These are phyloP conservation scores for Eublepharis macularius DNA, from an alignment of 2,113 vertebrate genomes.

Conservation along the genomic window DNA sequence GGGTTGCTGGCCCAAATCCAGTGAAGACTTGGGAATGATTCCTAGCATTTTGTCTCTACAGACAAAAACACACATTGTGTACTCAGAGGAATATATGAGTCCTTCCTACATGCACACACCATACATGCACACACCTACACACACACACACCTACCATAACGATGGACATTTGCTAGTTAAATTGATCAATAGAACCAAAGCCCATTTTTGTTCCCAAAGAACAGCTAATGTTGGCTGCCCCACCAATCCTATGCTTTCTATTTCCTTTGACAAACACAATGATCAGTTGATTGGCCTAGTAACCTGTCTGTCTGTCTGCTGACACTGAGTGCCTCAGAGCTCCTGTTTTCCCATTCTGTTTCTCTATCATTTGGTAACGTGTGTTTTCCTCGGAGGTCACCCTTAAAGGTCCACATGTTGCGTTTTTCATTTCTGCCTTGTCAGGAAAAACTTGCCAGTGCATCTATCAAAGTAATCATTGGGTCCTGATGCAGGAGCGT, in stretches of 20 bases:
- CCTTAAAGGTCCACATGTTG: constrained; percentile 78
- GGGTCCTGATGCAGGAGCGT: constrained; percentile 77
- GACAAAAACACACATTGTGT: too few species aligned
- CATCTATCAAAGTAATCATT: constrained; percentile 88
- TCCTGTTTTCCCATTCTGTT: constrained; percentile 68
- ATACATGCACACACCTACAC: too few species aligned
- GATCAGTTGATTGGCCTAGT: constrained; percentile 63
- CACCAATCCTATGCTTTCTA: not conserved
- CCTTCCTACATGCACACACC: not conserved
- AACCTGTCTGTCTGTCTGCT: constrained; percentile 72
- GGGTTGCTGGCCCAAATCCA: too few species aligned
- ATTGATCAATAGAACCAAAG: not conserved
- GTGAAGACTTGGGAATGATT: too few species aligned
- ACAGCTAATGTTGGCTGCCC: not conserved
- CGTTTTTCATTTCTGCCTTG: constrained; percentile 88
- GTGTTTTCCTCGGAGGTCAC: constrained; percentile 81
- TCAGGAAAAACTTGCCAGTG: constrained; percentile 80
- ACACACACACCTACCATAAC: too few species aligned
- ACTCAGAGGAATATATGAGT: too few species aligned
- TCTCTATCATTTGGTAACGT: constrained; percentile 76
- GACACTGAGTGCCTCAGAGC: constrained; percentile 67
- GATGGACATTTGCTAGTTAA: not conserved
- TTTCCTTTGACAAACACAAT: constrained; percentile 56
- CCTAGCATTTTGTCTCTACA: too few species aligned
- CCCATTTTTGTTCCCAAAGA: not conserved